Conservation (phyloP, 2,888 invertebrate species). For the Lycophotia porphyrea region DNA sequence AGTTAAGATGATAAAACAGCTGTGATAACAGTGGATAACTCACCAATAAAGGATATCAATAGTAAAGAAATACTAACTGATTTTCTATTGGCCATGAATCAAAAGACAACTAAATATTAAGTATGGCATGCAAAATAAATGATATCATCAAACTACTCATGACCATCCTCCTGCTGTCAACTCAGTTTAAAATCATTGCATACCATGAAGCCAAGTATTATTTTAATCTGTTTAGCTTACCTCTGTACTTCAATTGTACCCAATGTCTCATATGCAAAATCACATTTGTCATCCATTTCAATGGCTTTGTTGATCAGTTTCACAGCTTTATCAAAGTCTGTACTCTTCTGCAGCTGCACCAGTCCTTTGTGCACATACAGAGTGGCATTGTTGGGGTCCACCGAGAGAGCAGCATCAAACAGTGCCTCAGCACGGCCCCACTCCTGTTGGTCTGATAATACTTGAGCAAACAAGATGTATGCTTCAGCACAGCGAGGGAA, state of each 20-base stretch:
- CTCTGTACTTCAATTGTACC: slow-evolving; percentile 98
- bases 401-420: slow-evolving; percentile 94
- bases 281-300: slow-evolving; percentile 97
- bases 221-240: slow-evolving; percentile 82
- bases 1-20: slow-evolving; percentile 54
- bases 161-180: background rate
- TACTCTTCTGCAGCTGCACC: slow-evolving; percentile 95
- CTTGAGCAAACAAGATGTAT: slow-evolving; percentile 97
- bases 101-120: slow-evolving; percentile 14
- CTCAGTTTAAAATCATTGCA: background rate
- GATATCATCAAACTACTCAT: slow-evolving; percentile 8
- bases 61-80: slow-evolving; percentile 23
- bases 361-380: slow-evolving; percentile 96
- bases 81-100: slow-evolving; percentile 39
- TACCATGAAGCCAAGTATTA: slow-evolving; percentile 3
- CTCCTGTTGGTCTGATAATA: slow-evolving; percentile 95
- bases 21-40: slow-evolving; percentile 62
- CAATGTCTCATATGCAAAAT: slow-evolving; percentile 98
- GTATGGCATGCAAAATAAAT: slow-evolving; percentile 1
- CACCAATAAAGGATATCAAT: slow-evolving; percentile 31
- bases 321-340: slow-evolving; percentile 94
- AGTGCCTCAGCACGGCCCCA: slow-evolving; percentile 95
- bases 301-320: slow-evolving; percentile 95
- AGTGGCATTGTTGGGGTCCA: slow-evolving; percentile 96
- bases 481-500: slow-evolving; percentile 97